A percentile compares a stretch with the other conserved stretches of the same genome.
Conservation (phyloP, 2,113 vertebrate genomes). For the Hypomesus transpacificus region DNA sequence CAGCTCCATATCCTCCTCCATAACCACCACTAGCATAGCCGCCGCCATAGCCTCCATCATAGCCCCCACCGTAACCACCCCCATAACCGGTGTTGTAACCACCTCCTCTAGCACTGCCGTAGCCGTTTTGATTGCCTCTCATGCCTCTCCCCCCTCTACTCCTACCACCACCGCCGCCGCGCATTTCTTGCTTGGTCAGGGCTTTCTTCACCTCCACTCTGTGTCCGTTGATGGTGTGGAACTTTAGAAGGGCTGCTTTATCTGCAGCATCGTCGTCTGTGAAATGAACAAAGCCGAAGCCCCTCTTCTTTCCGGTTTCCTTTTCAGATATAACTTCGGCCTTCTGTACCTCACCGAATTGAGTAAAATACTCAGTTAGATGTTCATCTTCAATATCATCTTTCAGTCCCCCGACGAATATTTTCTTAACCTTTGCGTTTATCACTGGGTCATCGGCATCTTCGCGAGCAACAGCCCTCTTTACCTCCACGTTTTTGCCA, state of each 20-base stretch:
- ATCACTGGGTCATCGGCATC: conserved; percentile 89
- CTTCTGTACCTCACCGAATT: conserved; percentile 91
- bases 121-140: conserved; percentile 48
- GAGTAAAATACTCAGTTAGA: conserved; percentile 85
- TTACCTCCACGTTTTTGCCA: conserved; percentile 89
- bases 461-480: conserved; percentile 89
- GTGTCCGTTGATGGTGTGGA: conserved; percentile 87
- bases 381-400: conserved; percentile 89
- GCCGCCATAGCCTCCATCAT: conserved; percentile 60
- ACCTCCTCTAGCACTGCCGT: conserved; percentile 61
- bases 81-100: conserved; percentile 66
- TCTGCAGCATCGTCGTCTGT: conserved; percentile 91
- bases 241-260: conserved; percentile 91
- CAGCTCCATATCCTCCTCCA: conserved; percentile 74
- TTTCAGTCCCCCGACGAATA: conserved; percentile 92
- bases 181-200: conserved; percentile 85
- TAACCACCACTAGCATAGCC: conserved; percentile 51
- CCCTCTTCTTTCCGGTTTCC: conserved; percentile 90
- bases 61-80: conserved; percentile 44
- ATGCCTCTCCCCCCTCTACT: conserved; percentile 59
- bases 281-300: conserved; percentile 97
- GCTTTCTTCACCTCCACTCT: conserved; percentile 94
- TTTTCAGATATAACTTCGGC: conserved; percentile 95
- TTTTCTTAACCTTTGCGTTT: conserved; percentile 95
- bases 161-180: conserved; percentile 69